These are phyloP conservation scores for Lordiphosa fenestrarum DNA, from an alignment of 2,888 invertebrate species.

Conservation along the genomic window DNA sequence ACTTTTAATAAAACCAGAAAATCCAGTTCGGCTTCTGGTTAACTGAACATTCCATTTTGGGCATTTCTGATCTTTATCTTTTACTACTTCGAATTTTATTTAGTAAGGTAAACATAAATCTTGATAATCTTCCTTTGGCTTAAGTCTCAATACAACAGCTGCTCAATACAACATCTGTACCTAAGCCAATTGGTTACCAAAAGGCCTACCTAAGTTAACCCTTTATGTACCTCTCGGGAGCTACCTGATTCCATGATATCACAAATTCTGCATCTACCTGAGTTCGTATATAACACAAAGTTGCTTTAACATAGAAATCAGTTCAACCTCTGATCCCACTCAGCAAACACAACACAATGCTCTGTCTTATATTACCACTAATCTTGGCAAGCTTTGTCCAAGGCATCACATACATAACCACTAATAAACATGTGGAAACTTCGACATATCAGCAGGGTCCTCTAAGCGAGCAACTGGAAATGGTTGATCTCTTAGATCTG, in stretches of 20 bases:
- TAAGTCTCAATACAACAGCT: neutral
- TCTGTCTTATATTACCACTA: neutral
- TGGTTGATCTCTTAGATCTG: constrained; percentile 91
- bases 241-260: too few relatives aligned
- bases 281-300: constrained; percentile 27
- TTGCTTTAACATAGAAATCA: constrained; percentile 1
- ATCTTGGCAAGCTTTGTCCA: constrained; percentile 2
- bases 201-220: neutral
- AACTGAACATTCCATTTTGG: too few relatives aligned
- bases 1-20: too few relatives aligned
- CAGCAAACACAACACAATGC: constrained; percentile 17
- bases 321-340: constrained; percentile 18
- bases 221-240: neutral
- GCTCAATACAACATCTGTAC: neutral
- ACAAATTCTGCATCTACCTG: constrained; percentile 37
- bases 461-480: constrained; percentile 81
- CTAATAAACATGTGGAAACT: constrained; percentile 22
- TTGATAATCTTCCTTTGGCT: neutral
- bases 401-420: constrained; percentile 31
- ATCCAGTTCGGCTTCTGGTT: too few relatives aligned
- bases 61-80: too few relatives aligned
- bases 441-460: constrained; percentile 16
- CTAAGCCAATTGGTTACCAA: constrained; percentile 9
- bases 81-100: too few relatives aligned
- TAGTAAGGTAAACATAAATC: too few relatives aligned